Conservation (phyloP, 2,113 vertebrate species). For the Accipiter cooperii region DNA sequence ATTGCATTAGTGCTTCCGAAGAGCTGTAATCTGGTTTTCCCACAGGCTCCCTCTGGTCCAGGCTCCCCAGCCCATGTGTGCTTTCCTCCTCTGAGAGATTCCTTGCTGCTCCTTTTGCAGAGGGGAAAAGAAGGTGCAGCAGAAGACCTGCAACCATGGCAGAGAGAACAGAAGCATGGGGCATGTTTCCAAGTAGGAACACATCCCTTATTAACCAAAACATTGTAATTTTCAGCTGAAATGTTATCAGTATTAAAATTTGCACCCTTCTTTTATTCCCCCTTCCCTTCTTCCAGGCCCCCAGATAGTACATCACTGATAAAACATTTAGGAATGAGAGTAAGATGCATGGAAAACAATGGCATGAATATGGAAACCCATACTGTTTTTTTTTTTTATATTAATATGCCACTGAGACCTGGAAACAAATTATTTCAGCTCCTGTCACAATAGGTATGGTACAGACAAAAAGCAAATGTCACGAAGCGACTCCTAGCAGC, state of each 20-base stretch:
- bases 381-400: neutral
- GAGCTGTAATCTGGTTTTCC: neutral
- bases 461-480: neutral
- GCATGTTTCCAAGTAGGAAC: neutral
- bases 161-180: neutral
- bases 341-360: neutral
- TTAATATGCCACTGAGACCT: neutral
- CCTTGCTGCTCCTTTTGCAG: neutral
- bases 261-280: neutral
- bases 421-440: neutral
- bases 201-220: neutral
- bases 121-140: neutral
- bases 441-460: neutral
- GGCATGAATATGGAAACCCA: neutral
- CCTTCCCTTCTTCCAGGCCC: neutral
- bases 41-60: neutral
- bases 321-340: neutral
- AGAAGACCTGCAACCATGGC: neutral
- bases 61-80: fast-evolving
- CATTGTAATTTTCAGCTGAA: neutral
- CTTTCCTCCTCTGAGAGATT: neutral
- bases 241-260: neutral
- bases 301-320: neutral
- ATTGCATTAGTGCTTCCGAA: neutral
- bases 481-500: neutral